phyloP scores from a whole-genome alignment of 2,888 invertebrate species.

The Dasypogon diadema region DNA sequence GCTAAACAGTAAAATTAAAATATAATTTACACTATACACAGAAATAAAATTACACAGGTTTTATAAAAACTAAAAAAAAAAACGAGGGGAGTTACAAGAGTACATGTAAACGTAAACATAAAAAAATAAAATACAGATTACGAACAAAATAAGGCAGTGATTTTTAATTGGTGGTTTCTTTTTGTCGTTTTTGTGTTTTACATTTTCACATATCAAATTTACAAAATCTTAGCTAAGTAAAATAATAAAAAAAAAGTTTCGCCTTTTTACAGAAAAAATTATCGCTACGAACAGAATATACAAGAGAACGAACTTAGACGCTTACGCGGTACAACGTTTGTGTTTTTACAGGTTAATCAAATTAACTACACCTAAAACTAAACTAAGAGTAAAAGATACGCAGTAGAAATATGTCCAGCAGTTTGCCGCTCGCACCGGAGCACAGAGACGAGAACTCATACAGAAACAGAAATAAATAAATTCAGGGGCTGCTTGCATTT shows the following conservation, averaged over 20 bases:
- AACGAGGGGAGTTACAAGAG: neutral
- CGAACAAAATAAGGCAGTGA: constrained; percentile 47
- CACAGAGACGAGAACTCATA: neutral
- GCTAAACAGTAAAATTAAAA: constrained; percentile 25
- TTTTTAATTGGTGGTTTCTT: constrained; percentile 49
- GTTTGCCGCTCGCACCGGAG: constrained; percentile 4
- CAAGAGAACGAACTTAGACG: constrained; percentile 2
- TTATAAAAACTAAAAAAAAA: constrained; percentile 5
- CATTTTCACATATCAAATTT: constrained; percentile 2
- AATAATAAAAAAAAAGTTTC: neutral
- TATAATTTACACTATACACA: constrained; percentile 50
- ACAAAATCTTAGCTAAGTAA: constrained; percentile 1
- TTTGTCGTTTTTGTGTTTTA: constrained; percentile 21
- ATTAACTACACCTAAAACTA: constrained; percentile 10
- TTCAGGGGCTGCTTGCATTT: constrained; percentile 1
- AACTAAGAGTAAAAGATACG: constrained; percentile 29
- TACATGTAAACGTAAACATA: neutral
- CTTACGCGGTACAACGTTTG: constrained; percentile 27
- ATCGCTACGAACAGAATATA: constrained; percentile 5
- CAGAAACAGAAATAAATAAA: constrained; percentile 44
- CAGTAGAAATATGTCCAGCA: constrained; percentile 32
- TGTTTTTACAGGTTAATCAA: constrained; percentile 28
- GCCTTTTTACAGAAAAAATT: constrained; percentile 12
- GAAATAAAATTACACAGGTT: constrained; percentile 13
- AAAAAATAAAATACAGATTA: neutral